These are phyloP conservation scores for Melanotaenia parkinsoni DNA, from an alignment of 2,797 vertebrate genomes.

Conservation along the genomic window DNA sequence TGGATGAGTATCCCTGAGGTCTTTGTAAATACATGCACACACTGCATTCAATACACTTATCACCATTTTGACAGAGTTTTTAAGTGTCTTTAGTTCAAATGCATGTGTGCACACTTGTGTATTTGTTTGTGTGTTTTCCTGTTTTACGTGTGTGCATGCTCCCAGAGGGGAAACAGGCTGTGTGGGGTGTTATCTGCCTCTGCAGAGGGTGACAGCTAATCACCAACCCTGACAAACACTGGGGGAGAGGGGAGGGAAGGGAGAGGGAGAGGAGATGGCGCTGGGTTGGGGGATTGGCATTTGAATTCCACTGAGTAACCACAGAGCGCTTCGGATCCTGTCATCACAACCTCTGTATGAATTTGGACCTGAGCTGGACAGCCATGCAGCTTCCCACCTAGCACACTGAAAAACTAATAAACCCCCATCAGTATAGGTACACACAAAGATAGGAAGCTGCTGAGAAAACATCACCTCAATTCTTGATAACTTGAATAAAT, in stretches of 20 bases:
- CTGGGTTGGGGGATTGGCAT: slow-evolving; percentile 74
- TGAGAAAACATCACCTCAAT: slow-evolving; percentile 62
- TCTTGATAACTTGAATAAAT: slow-evolving; percentile 74
- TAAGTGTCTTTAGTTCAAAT: slow-evolving; percentile 67
- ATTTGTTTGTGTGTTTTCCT: slow-evolving; percentile 72
- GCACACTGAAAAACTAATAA: slow-evolving; percentile 70
- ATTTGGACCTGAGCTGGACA: slow-evolving; percentile 69
- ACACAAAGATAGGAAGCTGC: slow-evolving; percentile 59
- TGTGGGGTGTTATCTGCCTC: slow-evolving; percentile 83
- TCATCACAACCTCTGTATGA: slow-evolving; percentile 74
- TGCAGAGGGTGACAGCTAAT: slow-evolving; percentile 85
- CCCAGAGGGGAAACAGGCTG: slow-evolving; percentile 78
- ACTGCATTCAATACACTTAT: slow-evolving; percentile 18
- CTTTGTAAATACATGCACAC: slow-evolving; percentile 41
- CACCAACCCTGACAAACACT: slow-evolving; percentile 83
- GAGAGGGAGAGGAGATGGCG: slow-evolving; percentile 60
- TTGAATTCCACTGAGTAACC: slow-evolving; percentile 78
- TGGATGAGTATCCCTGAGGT: slow-evolving; percentile 23
- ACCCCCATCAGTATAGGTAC: slow-evolving; percentile 60
- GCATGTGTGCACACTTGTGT: slow-evolving; percentile 63
- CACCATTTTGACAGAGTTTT: slow-evolving; percentile 53
- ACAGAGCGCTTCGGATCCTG: slow-evolving; percentile 70
- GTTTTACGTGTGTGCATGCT: slow-evolving; percentile 74
- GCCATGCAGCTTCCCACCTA: slow-evolving; percentile 56
- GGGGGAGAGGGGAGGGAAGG: slow-evolving; percentile 65